Evolutionary conservation across 2,113 vertebrate species (phyloP).

Genomic region (Chloroceryle aenea): DNA sequence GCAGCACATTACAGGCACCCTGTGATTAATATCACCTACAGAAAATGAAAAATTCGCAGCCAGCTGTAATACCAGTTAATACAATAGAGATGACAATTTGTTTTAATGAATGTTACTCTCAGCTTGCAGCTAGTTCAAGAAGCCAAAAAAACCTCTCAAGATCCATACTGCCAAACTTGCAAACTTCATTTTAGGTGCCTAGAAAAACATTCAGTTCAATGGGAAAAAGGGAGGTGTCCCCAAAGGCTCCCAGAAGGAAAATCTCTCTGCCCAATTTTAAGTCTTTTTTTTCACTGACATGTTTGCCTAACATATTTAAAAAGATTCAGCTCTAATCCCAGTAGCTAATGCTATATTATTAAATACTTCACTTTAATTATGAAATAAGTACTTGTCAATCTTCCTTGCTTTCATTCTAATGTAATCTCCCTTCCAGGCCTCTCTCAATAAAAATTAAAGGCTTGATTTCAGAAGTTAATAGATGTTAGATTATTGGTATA

Average conservation of each 20-base stretch:
- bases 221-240: background rate
- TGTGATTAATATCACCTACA: constrained; percentile 64
- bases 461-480: background rate
- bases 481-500: background rate
- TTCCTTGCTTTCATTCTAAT: background rate
- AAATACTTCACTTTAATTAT: background rate
- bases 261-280: background rate
- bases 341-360: background rate
- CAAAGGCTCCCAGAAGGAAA: background rate
- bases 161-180: background rate
- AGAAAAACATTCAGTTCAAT: background rate
- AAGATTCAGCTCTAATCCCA: constrained; percentile 2
- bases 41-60: constrained; percentile 51
- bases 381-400: background rate
- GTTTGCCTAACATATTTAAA: background rate
- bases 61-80: constrained; percentile 13
- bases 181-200: background rate
- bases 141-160: background rate
- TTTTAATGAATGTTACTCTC: background rate
- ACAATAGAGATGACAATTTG: constrained; percentile 1
- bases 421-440: background rate
- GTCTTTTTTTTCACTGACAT: background rate
- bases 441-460: background rate
- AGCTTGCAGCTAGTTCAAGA: background rate
- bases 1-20: constrained; percentile 39